Evolutionary conservation across 2,113 vertebrate species (phyloP).

Genomic region (Pteruthius melanotis): DNA sequence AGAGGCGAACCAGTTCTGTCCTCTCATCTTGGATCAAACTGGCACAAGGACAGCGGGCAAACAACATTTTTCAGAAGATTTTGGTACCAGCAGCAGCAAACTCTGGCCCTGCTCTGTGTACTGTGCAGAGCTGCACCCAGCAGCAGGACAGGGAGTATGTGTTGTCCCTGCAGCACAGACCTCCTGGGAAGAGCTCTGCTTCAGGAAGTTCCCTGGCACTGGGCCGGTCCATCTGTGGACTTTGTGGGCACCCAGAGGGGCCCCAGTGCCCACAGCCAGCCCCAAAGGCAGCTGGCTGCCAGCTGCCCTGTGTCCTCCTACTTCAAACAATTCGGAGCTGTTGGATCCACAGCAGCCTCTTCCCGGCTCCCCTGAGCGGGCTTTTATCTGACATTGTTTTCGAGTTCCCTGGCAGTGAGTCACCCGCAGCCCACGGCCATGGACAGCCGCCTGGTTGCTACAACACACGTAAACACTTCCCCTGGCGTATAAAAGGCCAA

Average conservation of each 20-base stretch:
- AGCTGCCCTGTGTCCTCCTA: not conserved
- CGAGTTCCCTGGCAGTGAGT: constrained; percentile 56
- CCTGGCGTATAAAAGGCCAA: constrained; percentile 15
- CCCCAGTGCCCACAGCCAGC: not conserved
- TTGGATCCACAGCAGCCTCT: not conserved
- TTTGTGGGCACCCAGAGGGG: not conserved
- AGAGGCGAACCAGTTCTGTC: not conserved
- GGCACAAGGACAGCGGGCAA: not conserved
- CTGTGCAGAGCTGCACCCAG: not conserved
- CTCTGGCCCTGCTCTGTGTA: not conserved
- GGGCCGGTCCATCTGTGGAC: not conserved
- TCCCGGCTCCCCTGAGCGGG: not conserved
- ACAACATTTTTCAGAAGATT: not conserved
- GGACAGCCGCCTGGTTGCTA: constrained; percentile 52
- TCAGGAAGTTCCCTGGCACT: not conserved
- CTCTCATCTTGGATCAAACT: not conserved
- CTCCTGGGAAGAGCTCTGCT: not conserved
- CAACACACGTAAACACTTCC: constrained; percentile 67
- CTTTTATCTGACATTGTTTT: constrained; percentile 2
- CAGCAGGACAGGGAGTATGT: not conserved
- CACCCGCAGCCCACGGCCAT: constrained; percentile 16
- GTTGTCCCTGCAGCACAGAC: not conserved
- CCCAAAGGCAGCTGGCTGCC: not conserved
- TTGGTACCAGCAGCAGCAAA: not conserved
- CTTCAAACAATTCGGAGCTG: not conserved